Conservation (phyloP, 2,888 invertebrate genomes). For the Dynastes grantii region DNA sequence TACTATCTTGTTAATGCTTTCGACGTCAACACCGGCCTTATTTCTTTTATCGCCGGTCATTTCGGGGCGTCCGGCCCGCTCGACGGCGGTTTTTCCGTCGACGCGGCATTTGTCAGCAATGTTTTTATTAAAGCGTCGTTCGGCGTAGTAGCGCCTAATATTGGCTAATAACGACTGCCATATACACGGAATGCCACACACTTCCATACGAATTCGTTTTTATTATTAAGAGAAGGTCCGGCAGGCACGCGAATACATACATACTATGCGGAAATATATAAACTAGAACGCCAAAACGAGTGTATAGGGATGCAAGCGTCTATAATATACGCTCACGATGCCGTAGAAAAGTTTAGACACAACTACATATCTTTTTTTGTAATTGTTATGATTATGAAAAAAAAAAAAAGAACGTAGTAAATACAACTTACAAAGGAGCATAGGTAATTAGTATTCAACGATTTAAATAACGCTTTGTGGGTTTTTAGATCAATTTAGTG, state of each 20-base stretch:
- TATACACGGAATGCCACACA: conserved; percentile 22
- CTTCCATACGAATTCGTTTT: conserved; percentile 40
- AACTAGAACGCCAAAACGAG: conserved; percentile 2
- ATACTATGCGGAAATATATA: background rate
- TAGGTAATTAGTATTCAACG: too few species aligned
- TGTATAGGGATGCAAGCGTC: background rate
- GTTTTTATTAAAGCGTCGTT: conserved; percentile 35
- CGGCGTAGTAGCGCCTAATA: conserved; percentile 24
- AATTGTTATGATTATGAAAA: too few species aligned
- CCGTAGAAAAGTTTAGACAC: too few species aligned
- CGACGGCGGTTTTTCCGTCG: background rate
- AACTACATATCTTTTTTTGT: too few species aligned
- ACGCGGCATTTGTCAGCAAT: conserved; percentile 33
- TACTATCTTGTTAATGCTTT: conserved; percentile 20
- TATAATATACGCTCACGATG: too few species aligned
- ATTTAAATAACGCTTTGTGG: too few species aligned
- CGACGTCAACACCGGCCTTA: conserved; percentile 8
- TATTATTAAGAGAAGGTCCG: conserved; percentile 38
- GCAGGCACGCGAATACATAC: conserved; percentile 1
- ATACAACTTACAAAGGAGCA: too few species aligned
- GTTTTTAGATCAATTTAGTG: too few species aligned
- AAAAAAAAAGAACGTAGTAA: too few species aligned
- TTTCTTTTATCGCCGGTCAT: conserved; percentile 26
- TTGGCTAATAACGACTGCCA: conserved; percentile 31
- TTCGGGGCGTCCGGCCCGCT: conserved; percentile 1